phyloP scores from a whole-genome alignment of 2,797 vertebrate species.

The Acanthis flammea region DNA sequence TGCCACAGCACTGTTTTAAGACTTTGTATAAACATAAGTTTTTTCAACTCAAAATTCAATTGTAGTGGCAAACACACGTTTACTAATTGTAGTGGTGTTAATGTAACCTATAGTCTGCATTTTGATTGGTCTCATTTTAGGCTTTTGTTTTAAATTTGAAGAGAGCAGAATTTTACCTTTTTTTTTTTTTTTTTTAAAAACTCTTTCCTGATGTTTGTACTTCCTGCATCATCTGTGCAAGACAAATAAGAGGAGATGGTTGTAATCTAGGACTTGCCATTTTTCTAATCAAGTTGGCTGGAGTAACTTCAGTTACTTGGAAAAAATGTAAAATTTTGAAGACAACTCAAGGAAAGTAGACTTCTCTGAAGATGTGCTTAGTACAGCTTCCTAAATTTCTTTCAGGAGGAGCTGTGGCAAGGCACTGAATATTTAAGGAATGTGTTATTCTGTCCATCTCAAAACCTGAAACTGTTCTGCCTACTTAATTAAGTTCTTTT shows the following conservation, averaged over 20 bases:
- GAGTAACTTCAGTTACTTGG: background rate
- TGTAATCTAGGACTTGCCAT: background rate
- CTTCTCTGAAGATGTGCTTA: background rate
- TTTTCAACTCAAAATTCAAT: background rate
- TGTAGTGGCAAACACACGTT: fast-evolving
- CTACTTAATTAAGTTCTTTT: background rate
- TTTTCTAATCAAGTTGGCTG: background rate
- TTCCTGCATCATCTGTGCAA: background rate
- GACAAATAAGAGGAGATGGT: background rate
- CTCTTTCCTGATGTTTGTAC: background rate
- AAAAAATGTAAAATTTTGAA: background rate
- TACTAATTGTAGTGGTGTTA: background rate
- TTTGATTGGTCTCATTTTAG: background rate
- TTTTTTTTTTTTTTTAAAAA: background rate
- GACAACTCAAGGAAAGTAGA: background rate
- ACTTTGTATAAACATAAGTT: background rate
- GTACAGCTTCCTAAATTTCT: background rate
- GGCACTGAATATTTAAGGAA: background rate
- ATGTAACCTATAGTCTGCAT: fast-evolving
- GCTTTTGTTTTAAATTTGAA: background rate
- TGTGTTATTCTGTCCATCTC: background rate
- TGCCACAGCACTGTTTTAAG: background rate
- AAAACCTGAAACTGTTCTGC: background rate
- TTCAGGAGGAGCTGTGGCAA: background rate
- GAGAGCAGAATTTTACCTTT: background rate